These are phyloP conservation scores for Atta cephalotes DNA, from an alignment of 1,140 invertebrate genomes.

Conservation along the genomic window DNA sequence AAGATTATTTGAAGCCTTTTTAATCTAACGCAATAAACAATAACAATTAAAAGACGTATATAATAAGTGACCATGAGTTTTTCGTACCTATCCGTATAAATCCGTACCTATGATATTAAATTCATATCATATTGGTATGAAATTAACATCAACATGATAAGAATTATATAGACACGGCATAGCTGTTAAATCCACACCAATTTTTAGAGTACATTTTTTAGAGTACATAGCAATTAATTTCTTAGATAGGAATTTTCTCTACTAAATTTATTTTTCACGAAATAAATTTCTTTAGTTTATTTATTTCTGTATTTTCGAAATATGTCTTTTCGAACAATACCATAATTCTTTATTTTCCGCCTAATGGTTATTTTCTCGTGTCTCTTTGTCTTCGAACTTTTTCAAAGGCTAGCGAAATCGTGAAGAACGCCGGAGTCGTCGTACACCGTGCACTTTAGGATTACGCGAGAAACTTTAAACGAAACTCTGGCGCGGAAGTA, in stretches of 20 bases:
- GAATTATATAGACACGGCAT: too few species aligned
- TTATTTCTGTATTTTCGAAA: background rate
- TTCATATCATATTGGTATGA: too few species aligned
- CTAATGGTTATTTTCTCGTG: slow-evolving; percentile 57
- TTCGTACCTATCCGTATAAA: too few species aligned
- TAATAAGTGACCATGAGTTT: too few species aligned
- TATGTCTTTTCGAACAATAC: slow-evolving; percentile 25
- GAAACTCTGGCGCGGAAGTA: slow-evolving; percentile 75
- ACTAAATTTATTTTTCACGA: background rate
- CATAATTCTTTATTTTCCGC: slow-evolving; percentile 33
- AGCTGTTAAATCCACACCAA: too few species aligned
- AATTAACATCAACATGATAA: too few species aligned
- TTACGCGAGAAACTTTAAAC: slow-evolving; percentile 79
- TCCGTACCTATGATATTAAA: too few species aligned
- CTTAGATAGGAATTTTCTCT: background rate
- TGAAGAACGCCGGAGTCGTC: slow-evolving; percentile 63
- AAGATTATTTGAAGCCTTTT: too few species aligned
- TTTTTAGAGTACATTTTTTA: too few species aligned
- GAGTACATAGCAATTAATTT: too few species aligned
- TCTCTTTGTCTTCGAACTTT: slow-evolving; percentile 51
- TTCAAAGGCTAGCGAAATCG: slow-evolving; percentile 59
- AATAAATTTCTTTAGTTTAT: background rate
- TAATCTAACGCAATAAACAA: too few species aligned
- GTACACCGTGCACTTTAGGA: slow-evolving; percentile 76
- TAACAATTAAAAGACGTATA: too few species aligned